Conservation (phyloP, 1,140 invertebrate genomes). For the Calliphora vicina region DNA sequence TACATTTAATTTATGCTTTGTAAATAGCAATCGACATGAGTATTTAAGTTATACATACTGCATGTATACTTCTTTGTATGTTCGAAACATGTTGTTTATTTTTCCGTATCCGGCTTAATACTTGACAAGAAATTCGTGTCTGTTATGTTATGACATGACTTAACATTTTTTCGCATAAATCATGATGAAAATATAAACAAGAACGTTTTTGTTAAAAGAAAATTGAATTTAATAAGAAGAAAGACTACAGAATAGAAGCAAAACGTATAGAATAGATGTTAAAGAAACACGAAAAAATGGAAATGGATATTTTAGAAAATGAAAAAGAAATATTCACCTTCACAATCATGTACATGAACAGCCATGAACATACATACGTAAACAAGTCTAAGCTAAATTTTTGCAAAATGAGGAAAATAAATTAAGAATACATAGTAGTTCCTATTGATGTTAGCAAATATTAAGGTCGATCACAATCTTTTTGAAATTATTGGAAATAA, state of each 20-base stretch:
- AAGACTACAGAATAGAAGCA: not conserved
- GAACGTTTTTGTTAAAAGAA: not conserved
- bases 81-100: not conserved
- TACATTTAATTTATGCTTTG: not conserved
- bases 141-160: slow-evolving; percentile 25
- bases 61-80: too few relatives aligned
- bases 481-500: too few relatives aligned
- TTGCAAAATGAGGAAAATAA: too few relatives aligned
- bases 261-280: not conserved
- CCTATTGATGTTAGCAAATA: too few relatives aligned
- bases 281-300: not conserved
- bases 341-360: too few relatives aligned
- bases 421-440: too few relatives aligned
- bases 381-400: too few relatives aligned
- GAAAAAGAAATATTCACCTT: not conserved
- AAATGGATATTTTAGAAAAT: not conserved
- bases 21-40: not conserved
- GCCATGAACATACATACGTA: too few relatives aligned
- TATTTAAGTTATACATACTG: too few relatives aligned
- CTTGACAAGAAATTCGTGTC: slow-evolving; percentile 18
- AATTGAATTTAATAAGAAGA: not conserved
- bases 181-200: not conserved
- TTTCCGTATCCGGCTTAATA: not conserved
- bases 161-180: slow-evolving; percentile 24
- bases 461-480: too few relatives aligned